Conservation (phyloP, 2,113 vertebrate genomes). For the Trachemys scripta region DNA sequence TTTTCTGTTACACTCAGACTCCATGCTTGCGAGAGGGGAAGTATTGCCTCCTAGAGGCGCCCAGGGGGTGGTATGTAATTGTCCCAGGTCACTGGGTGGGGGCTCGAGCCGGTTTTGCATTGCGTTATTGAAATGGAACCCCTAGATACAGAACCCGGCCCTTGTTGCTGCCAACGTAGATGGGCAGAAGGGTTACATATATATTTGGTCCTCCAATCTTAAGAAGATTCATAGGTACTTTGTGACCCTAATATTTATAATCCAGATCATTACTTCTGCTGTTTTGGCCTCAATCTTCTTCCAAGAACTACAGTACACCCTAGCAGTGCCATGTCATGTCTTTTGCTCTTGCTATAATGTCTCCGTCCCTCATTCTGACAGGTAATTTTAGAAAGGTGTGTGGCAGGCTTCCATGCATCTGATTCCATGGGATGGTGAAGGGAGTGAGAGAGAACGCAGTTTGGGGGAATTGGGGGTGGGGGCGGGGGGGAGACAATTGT, state of each 20-base stretch:
- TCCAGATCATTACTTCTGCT: constrained; percentile 17
- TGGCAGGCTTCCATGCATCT: constrained; percentile 23
- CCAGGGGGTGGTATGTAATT: too few species aligned
- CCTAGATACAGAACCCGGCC: too few species aligned
- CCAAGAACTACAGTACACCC: background rate
- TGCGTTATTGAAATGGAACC: too few species aligned
- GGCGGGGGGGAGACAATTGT: background rate
- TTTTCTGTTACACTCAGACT: too few species aligned
- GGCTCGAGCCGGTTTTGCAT: too few species aligned
- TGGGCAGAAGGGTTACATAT: too few species aligned
- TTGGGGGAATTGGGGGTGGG: background rate
- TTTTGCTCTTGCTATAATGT: constrained; percentile 37
- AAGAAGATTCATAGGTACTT: background rate
- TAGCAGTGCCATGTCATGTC: constrained; percentile 26
- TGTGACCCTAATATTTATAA: constrained; percentile 39
- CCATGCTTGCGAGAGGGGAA: too few species aligned
- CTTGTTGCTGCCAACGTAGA: too few species aligned
- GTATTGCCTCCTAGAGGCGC: too few species aligned
- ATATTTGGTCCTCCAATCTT: background rate
- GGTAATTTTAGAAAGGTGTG: constrained; percentile 63
- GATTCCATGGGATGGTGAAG: constrained; percentile 35
- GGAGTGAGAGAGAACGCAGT: constrained; percentile 1
- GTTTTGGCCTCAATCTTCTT: constrained; percentile 48
- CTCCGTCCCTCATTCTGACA: constrained; percentile 60
- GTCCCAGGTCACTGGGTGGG: too few species aligned